Conservation (phyloP, 2,797 vertebrate genomes). For the Margarornis squamiger region DNA sequence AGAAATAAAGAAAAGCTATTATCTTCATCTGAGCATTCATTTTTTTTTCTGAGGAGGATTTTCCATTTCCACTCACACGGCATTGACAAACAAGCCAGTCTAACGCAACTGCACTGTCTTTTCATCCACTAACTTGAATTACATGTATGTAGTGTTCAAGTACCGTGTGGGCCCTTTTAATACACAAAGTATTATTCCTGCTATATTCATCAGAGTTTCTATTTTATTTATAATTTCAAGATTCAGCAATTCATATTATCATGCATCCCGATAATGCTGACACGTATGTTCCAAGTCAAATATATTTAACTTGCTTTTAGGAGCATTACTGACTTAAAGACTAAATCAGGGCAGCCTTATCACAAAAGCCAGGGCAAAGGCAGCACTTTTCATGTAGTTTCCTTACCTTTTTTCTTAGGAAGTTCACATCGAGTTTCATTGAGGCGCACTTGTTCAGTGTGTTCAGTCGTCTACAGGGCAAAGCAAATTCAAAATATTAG, state of each 20-base stretch:
- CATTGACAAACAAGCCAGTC: neutral
- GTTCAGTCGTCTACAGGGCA: slow-evolving; percentile 89
- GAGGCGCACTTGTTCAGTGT: slow-evolving; percentile 98
- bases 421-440: slow-evolving; percentile 98
- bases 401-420: slow-evolving; percentile 97
- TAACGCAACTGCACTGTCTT: neutral
- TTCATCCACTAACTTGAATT: neutral
- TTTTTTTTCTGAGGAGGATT: slow-evolving; percentile 12
- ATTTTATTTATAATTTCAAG: neutral
- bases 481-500: slow-evolving; percentile 69
- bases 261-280: neutral
- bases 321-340: neutral
- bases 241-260: neutral
- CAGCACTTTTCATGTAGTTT: neutral
- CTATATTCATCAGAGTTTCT: neutral
- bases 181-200: neutral
- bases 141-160: neutral
- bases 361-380: neutral
- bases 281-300: neutral
- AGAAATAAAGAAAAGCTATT: slow-evolving; percentile 25
- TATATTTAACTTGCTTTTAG: neutral
- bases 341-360: neutral
- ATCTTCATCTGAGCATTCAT: neutral
- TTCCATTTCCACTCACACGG: neutral
- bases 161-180: neutral